These are phyloP conservation scores for Leucopsar rothschildi DNA, from an alignment of 2,113 vertebrate species.

Conservation along the genomic window DNA sequence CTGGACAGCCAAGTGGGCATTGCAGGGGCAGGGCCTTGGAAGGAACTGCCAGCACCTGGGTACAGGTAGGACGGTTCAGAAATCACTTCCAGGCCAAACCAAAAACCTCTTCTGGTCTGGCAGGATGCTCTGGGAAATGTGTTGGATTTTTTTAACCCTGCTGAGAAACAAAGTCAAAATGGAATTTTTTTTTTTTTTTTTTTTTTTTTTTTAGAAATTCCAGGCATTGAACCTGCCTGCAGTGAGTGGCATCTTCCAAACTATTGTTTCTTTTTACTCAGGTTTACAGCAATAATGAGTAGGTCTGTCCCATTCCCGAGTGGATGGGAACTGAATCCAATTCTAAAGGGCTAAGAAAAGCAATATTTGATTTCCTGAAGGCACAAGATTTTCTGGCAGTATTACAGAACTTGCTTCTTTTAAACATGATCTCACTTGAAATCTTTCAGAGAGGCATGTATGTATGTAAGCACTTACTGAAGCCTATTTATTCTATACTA, in stretches of 20 bases:
- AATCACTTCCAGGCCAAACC: neutral
- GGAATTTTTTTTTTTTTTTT: neutral
- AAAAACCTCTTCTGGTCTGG: neutral
- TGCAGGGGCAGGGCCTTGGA: neutral
- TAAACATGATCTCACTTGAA: slow-evolving; percentile 19
- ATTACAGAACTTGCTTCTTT: neutral
- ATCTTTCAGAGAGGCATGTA: neutral
- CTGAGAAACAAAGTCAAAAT: neutral
- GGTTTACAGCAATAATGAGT: slow-evolving; percentile 68
- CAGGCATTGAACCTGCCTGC: neutral
- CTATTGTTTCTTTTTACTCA: slow-evolving; percentile 27
- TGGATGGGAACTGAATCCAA: neutral
- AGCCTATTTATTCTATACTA: slow-evolving; percentile 41
- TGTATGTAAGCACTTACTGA: slow-evolving; percentile 10
- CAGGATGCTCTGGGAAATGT: neutral
- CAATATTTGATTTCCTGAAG: slow-evolving; percentile 64
- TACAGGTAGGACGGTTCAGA: neutral
- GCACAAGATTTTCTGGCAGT: slow-evolving; percentile 49
- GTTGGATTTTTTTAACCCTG: neutral
- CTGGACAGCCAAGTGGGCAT: neutral
- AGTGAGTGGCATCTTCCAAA: neutral
- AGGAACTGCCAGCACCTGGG: neutral
- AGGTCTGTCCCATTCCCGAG: neutral
- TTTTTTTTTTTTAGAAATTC: neutral
- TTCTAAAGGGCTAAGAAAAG: slow-evolving; percentile 67